phyloP scores from a whole-genome alignment of 2,113 vertebrate genomes.

The Crotalus viridis region DNA sequence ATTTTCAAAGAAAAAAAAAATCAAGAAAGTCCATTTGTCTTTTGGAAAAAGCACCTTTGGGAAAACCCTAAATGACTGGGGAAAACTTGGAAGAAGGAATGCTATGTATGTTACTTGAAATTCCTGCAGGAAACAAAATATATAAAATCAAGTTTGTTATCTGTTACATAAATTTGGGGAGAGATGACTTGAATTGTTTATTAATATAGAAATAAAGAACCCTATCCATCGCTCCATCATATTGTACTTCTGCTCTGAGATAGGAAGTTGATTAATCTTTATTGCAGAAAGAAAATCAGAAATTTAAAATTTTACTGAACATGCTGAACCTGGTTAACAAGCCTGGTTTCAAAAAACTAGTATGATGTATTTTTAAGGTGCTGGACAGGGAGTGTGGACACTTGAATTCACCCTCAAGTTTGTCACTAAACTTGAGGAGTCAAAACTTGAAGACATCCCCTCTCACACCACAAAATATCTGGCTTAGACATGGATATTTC shows the following conservation, averaged over 20 bases:
- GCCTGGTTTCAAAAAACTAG: not conserved
- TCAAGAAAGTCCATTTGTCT: not conserved
- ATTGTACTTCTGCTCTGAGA: constrained; percentile 28
- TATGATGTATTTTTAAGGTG: not conserved
- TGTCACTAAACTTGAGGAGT: not conserved
- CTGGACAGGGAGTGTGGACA: not conserved
- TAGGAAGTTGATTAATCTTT: constrained; percentile 34
- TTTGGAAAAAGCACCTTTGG: not conserved
- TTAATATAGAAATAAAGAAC: not conserved
- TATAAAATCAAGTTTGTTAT: not conserved
- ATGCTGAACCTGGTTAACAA: not conserved
- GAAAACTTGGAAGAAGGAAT: not conserved
- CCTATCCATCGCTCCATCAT: not conserved
- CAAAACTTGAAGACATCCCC: not conserved
- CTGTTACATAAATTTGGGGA: not conserved
- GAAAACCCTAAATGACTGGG: not conserved
- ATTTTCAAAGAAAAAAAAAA: too few species aligned
- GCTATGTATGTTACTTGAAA: not conserved
- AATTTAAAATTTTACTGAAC: constrained; percentile 16
- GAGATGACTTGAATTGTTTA: not conserved
- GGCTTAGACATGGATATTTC: not conserved
- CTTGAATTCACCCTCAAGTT: not conserved
- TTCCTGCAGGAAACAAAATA: not conserved
- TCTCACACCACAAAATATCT: not conserved
- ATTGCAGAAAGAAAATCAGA: constrained; percentile 31